These are phyloP conservation scores for Arctia plantaginis DNA, from an alignment of 2,888 invertebrate species.

Conservation along the genomic window DNA sequence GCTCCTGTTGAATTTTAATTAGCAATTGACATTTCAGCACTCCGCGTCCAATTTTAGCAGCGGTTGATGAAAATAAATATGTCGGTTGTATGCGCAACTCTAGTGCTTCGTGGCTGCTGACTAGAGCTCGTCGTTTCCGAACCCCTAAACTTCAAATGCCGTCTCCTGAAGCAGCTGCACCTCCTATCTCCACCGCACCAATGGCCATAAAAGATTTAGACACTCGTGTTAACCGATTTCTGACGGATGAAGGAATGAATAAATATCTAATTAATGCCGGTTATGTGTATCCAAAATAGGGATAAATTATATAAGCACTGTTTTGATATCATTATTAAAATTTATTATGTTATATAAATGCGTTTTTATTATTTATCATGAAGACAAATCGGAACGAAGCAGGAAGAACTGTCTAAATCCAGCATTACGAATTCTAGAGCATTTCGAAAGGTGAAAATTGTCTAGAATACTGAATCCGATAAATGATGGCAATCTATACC, in stretches of 20 bases:
- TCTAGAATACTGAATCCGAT: too few relatives aligned
- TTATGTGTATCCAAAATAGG: neutral
- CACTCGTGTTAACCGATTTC: slow-evolving; percentile 67
- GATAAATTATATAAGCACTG: neutral
- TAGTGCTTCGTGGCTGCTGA: slow-evolving; percentile 76
- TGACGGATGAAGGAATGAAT: slow-evolving; percentile 52
- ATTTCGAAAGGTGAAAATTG: too few relatives aligned
- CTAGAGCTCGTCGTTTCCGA: slow-evolving; percentile 75
- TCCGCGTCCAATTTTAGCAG: slow-evolving; percentile 69
- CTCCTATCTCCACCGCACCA: slow-evolving; percentile 70
- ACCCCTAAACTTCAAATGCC: slow-evolving; percentile 67
- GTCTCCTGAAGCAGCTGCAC: slow-evolving; percentile 69
- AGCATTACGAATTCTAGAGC: too few relatives aligned
- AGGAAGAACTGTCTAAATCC: too few relatives aligned
- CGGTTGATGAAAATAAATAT: slow-evolving; percentile 65
- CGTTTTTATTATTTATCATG: neutral
- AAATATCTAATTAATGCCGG: slow-evolving; percentile 18
- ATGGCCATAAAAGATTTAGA: slow-evolving; percentile 74
- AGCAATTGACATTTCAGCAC: slow-evolving; percentile 54
- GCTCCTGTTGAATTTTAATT: neutral
- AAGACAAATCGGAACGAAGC: too few relatives aligned
- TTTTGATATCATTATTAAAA: slow-evolving; percentile 8
- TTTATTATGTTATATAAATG: neutral
- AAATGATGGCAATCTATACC: too few relatives aligned
- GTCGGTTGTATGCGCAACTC: slow-evolving; percentile 66